These are phyloP conservation scores for Dyspetes luteomarginatus DNA, from an alignment of 2,888 invertebrate species.

Conservation along the genomic window DNA sequence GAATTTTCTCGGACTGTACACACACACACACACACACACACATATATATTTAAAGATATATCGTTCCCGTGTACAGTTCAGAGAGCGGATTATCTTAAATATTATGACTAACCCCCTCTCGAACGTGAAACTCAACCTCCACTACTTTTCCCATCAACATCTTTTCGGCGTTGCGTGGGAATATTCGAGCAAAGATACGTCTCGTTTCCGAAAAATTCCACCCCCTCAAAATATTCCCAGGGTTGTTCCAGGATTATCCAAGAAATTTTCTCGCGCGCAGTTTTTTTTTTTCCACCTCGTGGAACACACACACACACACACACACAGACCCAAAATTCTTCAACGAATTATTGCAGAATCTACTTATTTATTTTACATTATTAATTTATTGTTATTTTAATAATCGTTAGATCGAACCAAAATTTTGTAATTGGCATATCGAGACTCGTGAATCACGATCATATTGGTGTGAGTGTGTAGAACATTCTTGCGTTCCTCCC, in stretches of 20 bases:
- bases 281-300: slow-evolving; percentile 2
- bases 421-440: slow-evolving; percentile 12
- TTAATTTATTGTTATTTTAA: slow-evolving; percentile 25
- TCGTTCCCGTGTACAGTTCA: slow-evolving; percentile 19
- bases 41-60: too few relatives aligned
- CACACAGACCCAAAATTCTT: not conserved
- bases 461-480: not conserved
- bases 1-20: slow-evolving; percentile 9
- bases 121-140: slow-evolving; percentile 30
- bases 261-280: slow-evolving; percentile 28
- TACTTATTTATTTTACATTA: slow-evolving; percentile 22
- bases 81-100: slow-evolving; percentile 73
- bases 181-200: slow-evolving; percentile 42
- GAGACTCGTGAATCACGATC: not conserved
- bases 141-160: slow-evolving; percentile 47
- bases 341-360: not conserved
- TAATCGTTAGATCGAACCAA: slow-evolving; percentile 10
- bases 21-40: too few relatives aligned
- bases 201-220: slow-evolving; percentile 52
- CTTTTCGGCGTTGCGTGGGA: slow-evolving; percentile 61
- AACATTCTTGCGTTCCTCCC: not conserved
- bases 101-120: slow-evolving; percentile 73
- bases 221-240: slow-evolving; percentile 53
- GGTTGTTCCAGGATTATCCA: slow-evolving; percentile 40
- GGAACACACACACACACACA: not conserved